phyloP scores from a whole-genome alignment of 1,140 invertebrate genomes.

The Temnothorax curvispinosus region DNA sequence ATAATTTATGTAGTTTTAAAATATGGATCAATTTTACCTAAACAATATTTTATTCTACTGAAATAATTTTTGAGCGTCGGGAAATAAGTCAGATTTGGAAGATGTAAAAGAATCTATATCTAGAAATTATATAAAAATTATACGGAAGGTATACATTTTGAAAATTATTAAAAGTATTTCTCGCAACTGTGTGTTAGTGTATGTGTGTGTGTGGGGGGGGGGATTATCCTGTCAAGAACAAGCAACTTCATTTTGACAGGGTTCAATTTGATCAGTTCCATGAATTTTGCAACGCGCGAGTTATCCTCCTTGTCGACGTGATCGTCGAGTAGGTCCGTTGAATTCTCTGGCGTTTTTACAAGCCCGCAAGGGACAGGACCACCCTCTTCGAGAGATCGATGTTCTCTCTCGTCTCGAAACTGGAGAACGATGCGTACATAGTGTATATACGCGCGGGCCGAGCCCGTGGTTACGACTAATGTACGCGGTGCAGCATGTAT shows the following conservation, averaged over 20 bases:
- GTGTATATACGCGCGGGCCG: conserved; percentile 16
- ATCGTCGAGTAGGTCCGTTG: conserved; percentile 15
- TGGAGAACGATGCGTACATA: conserved; percentile 19
- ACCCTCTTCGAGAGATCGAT: conserved; percentile 51
- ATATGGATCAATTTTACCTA: background rate
- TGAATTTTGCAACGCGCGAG: conserved; percentile 21
- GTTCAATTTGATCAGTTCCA: conserved; percentile 11
- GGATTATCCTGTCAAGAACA: conserved; percentile 6
- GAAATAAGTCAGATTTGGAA: background rate
- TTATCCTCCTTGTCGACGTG: conserved; percentile 25
- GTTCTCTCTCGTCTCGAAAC: conserved; percentile 49
- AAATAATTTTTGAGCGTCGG: background rate
- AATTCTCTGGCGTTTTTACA: conserved; percentile 49
- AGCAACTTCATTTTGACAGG: background rate
- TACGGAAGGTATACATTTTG: background rate
- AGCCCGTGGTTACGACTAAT: conserved; percentile 44
- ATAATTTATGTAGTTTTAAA: background rate
- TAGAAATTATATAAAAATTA: background rate
- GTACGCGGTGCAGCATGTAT: conserved; percentile 62
- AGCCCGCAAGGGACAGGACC: conserved; percentile 38
- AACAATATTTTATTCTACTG: background rate
- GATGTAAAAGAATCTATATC: background rate
- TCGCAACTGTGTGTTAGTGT: background rate
- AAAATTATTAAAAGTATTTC: background rate
- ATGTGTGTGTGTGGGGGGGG: background rate